These are phyloP conservation scores for Sebastes matsubarae DNA, from an alignment of 2,797 vertebrate species.

Conservation along the genomic window DNA sequence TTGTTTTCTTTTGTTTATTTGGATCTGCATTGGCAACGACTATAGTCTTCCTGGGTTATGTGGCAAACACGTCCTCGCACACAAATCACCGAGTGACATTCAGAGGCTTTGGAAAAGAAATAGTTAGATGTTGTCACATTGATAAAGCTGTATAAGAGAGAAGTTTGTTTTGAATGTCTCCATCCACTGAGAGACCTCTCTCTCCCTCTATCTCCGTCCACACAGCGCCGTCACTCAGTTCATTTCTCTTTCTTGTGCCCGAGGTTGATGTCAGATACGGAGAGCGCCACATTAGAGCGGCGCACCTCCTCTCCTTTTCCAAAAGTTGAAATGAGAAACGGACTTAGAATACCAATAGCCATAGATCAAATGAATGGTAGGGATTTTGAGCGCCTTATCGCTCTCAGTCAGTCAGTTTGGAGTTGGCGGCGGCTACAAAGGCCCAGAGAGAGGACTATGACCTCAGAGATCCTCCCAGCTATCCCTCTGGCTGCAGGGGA, in stretches of 20 bases:
- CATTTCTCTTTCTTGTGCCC: constrained; percentile 51
- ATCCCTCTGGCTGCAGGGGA: constrained; percentile 29
- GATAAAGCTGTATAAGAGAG: constrained; percentile 26
- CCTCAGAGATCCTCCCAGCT: constrained; percentile 39
- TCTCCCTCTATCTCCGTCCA: constrained; percentile 34
- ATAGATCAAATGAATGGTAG: constrained; percentile 68
- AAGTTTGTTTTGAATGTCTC: constrained; percentile 53
- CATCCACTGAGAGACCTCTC: constrained; percentile 28
- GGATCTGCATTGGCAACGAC: background rate
- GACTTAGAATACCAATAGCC: constrained; percentile 75
- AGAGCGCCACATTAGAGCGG: constrained; percentile 66
- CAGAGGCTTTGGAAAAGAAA: background rate
- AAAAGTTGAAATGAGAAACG: constrained; percentile 75
- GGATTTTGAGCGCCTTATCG: constrained; percentile 72
- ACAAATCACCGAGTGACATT: background rate
- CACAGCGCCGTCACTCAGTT: constrained; percentile 46
- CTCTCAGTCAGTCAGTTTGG: constrained; percentile 69
- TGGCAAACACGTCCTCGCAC: background rate
- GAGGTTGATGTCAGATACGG: constrained; percentile 73
- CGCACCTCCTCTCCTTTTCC: constrained; percentile 52
- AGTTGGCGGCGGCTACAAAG: constrained; percentile 61
- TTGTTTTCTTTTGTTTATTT: background rate
- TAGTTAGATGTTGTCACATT: background rate
- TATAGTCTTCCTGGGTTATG: background rate
- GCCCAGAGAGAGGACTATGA: constrained; percentile 50